phyloP scores from a whole-genome alignment of 2,797 vertebrate genomes.

The Hyperoplus lanceolatus region DNA sequence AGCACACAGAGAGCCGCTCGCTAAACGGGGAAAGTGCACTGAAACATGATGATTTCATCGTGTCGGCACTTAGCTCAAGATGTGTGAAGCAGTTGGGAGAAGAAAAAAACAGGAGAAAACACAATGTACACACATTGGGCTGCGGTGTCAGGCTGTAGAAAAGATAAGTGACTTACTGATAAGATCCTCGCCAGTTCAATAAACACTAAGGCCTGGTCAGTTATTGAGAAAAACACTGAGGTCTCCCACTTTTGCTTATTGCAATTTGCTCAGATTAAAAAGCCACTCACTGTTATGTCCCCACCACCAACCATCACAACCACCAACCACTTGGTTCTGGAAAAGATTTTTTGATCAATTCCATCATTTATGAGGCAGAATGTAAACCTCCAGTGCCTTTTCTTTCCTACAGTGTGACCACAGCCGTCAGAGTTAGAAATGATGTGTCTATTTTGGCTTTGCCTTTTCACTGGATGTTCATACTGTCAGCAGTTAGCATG shows the following conservation, averaged over 20 bases:
- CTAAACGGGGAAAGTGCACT: conserved; percentile 55
- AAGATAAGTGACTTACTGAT: conserved; percentile 28
- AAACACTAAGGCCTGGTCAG: conserved; percentile 28
- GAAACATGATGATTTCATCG: conserved; percentile 61
- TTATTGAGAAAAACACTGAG: conserved; percentile 7
- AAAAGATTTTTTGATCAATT: neutral
- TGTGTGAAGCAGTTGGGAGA: conserved; percentile 20
- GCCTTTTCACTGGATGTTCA: neutral
- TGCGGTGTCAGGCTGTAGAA: conserved; percentile 41
- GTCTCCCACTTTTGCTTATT: neutral
- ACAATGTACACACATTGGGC: conserved; percentile 37
- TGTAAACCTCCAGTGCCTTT: neutral
- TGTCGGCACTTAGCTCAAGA: conserved; percentile 34
- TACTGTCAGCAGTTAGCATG: neutral
- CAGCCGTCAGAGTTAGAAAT: neutral
- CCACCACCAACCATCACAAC: no score
- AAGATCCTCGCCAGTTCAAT: conserved; percentile 35
- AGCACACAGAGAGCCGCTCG: conserved; percentile 37
- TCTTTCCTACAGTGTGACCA: neutral
- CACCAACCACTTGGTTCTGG: neutral
- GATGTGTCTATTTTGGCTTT: neutral
- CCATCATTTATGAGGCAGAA: neutral
- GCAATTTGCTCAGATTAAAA: conserved; percentile 11
- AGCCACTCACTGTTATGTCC: no score
- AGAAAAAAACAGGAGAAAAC: neutral